Conservation (phyloP, 2,797 vertebrate genomes). For the Alosa sapidissima region DNA sequence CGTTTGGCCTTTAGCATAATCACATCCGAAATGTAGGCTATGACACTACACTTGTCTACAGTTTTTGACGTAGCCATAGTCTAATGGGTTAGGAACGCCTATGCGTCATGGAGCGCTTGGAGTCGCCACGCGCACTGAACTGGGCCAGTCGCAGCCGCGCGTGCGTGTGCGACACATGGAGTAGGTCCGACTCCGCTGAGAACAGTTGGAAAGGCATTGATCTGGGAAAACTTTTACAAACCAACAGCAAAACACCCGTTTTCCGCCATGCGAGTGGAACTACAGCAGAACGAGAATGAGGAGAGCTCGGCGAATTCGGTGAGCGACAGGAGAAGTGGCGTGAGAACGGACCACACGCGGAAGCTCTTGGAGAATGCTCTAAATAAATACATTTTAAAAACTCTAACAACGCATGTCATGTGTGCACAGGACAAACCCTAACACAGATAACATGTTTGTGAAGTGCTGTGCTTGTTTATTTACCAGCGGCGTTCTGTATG, state of each 20-base stretch:
- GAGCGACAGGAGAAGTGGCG: constrained; percentile 57
- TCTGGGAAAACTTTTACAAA: constrained; percentile 43
- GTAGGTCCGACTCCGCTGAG: constrained; percentile 50
- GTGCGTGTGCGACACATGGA: constrained; percentile 64
- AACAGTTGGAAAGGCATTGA: constrained; percentile 39
- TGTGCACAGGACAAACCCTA: background rate
- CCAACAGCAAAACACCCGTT: constrained; percentile 25
- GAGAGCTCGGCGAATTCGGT: constrained; percentile 72
- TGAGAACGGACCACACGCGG: background rate
- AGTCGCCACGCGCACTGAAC: background rate
- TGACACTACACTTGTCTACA: too few relatives aligned
- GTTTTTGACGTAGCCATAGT: background rate
- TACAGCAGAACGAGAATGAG: constrained; percentile 63
- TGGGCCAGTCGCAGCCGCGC: background rate
- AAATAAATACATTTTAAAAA: background rate
- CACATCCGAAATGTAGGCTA: too few relatives aligned
- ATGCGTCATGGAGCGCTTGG: background rate
- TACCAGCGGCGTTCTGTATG: background rate
- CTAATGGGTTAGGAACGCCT: background rate
- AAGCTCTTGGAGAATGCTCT: background rate
- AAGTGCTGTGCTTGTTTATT: background rate
- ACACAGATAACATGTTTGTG: background rate
- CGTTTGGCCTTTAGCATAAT: background rate
- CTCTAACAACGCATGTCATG: background rate
- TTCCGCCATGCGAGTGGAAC: constrained; percentile 71